Evolutionary conservation across 2,888 invertebrate species (phyloP).

Genomic region (Chrysolina haemoptera): DNA sequence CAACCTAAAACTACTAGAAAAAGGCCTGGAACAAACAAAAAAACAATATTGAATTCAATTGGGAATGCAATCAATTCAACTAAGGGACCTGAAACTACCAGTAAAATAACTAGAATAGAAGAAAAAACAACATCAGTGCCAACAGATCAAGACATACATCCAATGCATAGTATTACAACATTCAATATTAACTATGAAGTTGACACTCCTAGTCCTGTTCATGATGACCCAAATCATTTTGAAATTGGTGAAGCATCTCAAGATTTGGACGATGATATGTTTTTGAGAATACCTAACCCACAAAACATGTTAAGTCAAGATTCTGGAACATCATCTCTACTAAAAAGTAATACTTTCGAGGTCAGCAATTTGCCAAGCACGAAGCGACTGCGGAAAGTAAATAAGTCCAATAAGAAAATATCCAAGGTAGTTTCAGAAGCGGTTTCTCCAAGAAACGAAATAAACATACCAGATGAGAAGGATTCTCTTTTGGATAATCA

Average conservation of each 20-base stretch:
- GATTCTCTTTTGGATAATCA: not conserved
- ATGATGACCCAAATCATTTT: not conserved
- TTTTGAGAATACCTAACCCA: not conserved
- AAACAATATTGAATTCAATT: not conserved
- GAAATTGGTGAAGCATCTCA: not conserved
- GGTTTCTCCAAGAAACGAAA: not conserved
- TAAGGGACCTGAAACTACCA: not conserved
- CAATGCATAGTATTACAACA: not conserved
- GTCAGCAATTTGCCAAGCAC: not conserved
- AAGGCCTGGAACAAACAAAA: not conserved
- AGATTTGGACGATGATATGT: not conserved
- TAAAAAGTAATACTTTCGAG: conserved; percentile 2
- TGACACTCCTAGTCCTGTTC: not conserved
- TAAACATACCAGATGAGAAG: not conserved
- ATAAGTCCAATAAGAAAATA: not conserved
- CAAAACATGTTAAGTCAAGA: not conserved
- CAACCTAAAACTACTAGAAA: not conserved
- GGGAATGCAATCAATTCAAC: not conserved
- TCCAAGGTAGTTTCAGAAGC: not conserved
- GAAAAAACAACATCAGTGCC: not conserved
- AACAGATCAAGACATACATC: not conserved
- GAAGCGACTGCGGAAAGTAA: not conserved
- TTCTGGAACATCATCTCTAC: not conserved
- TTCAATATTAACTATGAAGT: not conserved
- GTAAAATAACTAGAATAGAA: not conserved